Evolutionary conservation across 2,888 invertebrate species (phyloP), one percentile per base, ranked within the genome.

Genomic region (Tipula lateralis): DNA sequence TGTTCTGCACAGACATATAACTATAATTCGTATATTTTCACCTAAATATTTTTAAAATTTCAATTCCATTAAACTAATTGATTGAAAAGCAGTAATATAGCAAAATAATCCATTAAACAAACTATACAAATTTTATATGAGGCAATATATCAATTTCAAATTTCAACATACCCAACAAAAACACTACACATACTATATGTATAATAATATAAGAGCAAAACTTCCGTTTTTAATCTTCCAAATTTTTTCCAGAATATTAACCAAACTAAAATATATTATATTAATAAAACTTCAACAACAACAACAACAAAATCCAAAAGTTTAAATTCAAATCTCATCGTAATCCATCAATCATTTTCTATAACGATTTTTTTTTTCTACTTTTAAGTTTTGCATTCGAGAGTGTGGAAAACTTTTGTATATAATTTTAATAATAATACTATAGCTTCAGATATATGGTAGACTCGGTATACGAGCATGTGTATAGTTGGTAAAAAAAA

Each of bases 291-390:
- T 9, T 9, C 66, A 24, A 24, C 6, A 66, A 24, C 44, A 44
- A 16, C 44, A 44, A 39, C 13, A 39, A 12, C 39, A 16, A 66
- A 66, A 12, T 66, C 66, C 9, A 24, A 24, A 19, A 66, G 66
- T 66, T 66, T 66, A 66, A 66, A 66, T 66, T 24, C 66, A 66
- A 66, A 66, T 66, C 66, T 66, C 66, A 66, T 66, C 66, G 24
- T 66, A 66, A 66, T 66, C 66, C 66, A 66, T 66, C 66, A 66
- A 66, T 66, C 66, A 66, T 66, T 66, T 66, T 66, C 24, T 66
- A 66, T 24, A 9, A 66, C 3, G 5, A 16, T 44, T 16, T 66
- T 66, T 50, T 50, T n/a, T 66, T 19, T n/a, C 16, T n/a, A 13
- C 44, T 66, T 66, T 7, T 66, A 66, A 66, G 66, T 66, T 66